phyloP scores from a whole-genome alignment of 2,888 invertebrate genomes.

The Heliconius erato region DNA sequence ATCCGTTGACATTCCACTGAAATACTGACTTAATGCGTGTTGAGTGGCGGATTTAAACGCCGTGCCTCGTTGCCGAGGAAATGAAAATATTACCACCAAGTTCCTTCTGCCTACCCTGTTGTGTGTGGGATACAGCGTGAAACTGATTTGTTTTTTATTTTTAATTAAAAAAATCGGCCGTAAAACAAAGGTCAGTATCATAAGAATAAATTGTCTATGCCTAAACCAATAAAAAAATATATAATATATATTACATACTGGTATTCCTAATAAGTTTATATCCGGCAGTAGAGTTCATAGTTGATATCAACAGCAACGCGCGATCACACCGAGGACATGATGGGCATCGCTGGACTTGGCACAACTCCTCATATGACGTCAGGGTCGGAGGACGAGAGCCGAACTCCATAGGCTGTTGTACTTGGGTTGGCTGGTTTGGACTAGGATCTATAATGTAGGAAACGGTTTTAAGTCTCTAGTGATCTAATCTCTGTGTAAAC shows the following conservation, averaged over 20 bases:
- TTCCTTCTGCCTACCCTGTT: too few species aligned
- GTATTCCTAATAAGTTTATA: constrained; percentile 77
- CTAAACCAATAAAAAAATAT: not conserved
- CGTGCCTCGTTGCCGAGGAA: too few species aligned
- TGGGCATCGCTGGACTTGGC: constrained; percentile 78
- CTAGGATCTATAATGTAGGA: constrained; percentile 62
- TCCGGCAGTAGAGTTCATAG: constrained; percentile 85
- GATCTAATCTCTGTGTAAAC: not conserved
- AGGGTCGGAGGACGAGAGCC: constrained; percentile 76
- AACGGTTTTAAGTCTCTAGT: not conserved
- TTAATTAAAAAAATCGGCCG: too few species aligned
- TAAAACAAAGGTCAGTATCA: too few species aligned
- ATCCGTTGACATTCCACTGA: too few species aligned
- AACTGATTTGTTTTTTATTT: too few species aligned
- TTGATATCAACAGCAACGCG: constrained; percentile 73
- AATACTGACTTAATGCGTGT: too few species aligned
- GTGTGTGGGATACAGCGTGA: too few species aligned
- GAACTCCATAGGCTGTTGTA: constrained; percentile 75
- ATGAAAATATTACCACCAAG: too few species aligned
- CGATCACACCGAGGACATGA: constrained; percentile 79
- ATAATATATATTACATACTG: constrained; percentile 62
- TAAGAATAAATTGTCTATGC: too few species aligned
- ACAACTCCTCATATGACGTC: constrained; percentile 80
- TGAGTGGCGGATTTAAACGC: too few species aligned
- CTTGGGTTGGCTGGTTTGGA: constrained; percentile 66